These are phyloP conservation scores for Aplysina aerophoba DNA, from an alignment of 37 sponge, comb jelly and placozoan species.

Conservation along the genomic window DNA sequence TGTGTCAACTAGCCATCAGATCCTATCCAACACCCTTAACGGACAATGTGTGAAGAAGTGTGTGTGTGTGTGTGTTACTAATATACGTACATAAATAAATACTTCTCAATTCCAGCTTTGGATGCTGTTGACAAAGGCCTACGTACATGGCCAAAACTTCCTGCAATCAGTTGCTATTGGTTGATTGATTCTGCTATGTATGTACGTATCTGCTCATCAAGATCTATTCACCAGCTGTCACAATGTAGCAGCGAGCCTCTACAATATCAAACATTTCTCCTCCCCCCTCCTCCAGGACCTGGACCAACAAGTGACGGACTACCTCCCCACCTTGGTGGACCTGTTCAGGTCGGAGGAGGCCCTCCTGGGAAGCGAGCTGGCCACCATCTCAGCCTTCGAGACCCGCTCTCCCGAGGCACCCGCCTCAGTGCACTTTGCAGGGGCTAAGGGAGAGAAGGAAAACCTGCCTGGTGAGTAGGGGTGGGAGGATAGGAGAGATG, in stretches of 20 bases:
- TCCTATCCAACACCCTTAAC: too few relatives aligned
- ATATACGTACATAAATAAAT: too few relatives aligned
- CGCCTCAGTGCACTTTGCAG: constrained; percentile 3
- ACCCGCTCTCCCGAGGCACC: not conserved
- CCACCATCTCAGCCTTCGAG: constrained; percentile 42
- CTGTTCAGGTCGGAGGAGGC: constrained; percentile 40
- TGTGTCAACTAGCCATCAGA: too few relatives aligned
- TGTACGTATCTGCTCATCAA: too few relatives aligned
- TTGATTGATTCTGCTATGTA: not conserved
- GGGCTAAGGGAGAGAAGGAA: constrained; percentile 11
- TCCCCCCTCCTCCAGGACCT: constrained; percentile 36
- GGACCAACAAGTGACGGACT: constrained; percentile 40
- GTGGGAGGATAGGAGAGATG: too few relatives aligned
- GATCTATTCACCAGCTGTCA: too few relatives aligned
- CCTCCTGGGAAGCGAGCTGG: constrained; percentile 46
- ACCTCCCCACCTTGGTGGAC: constrained; percentile 15
- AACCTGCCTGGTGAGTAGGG: not conserved
- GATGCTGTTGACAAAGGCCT: too few relatives aligned
- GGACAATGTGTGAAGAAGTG: not conserved
- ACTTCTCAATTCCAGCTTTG: too few relatives aligned
- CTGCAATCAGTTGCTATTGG: too few relatives aligned
- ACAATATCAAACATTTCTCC: too few relatives aligned
- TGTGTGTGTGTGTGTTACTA: constrained; percentile 1
- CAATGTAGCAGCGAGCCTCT: too few relatives aligned
- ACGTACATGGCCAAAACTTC: too few relatives aligned